Percentiles rank a stretch among this genome's conserved stretches.
Conservation (phyloP, 2,113 vertebrate genomes). For the Prolemur simus region DNA sequence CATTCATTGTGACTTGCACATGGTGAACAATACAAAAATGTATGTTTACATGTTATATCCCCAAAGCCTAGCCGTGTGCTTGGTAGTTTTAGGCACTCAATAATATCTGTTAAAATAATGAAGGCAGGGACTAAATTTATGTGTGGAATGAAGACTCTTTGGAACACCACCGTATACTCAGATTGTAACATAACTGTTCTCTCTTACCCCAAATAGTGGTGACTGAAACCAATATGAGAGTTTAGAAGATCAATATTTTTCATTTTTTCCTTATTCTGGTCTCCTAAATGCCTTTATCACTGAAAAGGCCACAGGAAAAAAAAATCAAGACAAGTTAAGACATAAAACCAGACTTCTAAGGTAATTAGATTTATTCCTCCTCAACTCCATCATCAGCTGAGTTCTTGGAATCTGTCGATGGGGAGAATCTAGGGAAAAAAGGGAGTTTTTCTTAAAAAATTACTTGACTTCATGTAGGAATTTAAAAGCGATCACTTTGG, state of each 20-base stretch:
- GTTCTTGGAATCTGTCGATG: slow-evolving; percentile 33
- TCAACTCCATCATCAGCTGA: slow-evolving; percentile 77
- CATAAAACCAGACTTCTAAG: slow-evolving; percentile 78
- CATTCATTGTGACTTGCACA: not conserved
- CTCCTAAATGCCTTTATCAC: slow-evolving; percentile 79
- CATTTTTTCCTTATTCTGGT: slow-evolving; percentile 75
- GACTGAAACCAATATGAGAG: slow-evolving; percentile 75
- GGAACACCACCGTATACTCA: not conserved
- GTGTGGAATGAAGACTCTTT: not conserved
- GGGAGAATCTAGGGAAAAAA: slow-evolving; percentile 57
- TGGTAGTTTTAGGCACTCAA: not conserved
- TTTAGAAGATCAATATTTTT: slow-evolving; percentile 78
- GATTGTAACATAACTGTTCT: not conserved
- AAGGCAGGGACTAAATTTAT: not conserved
- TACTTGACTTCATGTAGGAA: slow-evolving; percentile 47
- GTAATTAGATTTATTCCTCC: slow-evolving; percentile 82
- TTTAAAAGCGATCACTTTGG: slow-evolving; percentile 62
- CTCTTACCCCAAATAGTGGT: slow-evolving; percentile 58
- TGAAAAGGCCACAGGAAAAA: slow-evolving; percentile 73
- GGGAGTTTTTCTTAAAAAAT: slow-evolving; percentile 45
- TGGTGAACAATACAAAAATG: not conserved
- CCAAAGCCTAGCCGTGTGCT: not conserved
- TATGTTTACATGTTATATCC: not conserved
- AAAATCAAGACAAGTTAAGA: slow-evolving; percentile 81
- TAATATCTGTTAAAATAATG: not conserved